Evolutionary conservation across 2,888 invertebrate genomes (phyloP).

Genomic region (Gryllus longicercus): DNA sequence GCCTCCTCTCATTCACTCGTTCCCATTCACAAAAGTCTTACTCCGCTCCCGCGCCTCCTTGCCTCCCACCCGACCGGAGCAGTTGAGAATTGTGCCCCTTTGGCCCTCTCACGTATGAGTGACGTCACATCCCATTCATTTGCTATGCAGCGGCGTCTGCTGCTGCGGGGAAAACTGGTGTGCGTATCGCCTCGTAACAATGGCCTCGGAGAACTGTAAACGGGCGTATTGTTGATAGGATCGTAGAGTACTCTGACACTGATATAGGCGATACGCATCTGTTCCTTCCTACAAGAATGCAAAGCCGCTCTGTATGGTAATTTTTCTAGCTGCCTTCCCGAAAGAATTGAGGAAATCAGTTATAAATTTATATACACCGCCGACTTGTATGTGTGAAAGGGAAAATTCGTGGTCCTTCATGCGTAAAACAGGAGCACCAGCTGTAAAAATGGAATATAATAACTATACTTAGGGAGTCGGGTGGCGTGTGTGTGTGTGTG

Average conservation of each 20-base stretch:
- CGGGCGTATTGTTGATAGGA: constrained; percentile 17
- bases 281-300: background rate
- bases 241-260: constrained; percentile 17
- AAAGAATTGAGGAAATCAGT: constrained; percentile 17
- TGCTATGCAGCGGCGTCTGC: constrained; percentile 1
- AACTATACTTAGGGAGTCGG: background rate
- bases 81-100: background rate
- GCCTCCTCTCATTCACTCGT: background rate
- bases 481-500: background rate
- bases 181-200: constrained; percentile 5
- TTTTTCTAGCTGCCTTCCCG: constrained; percentile 6
- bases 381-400: constrained; percentile 7
- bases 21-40: constrained; percentile 11
- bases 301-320: constrained; percentile 17
- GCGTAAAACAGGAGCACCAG: background rate
- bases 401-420: background rate
- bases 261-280: constrained; percentile 1
- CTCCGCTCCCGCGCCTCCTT: background rate
- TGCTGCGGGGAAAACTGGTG: background rate
- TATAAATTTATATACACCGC: constrained; percentile 2
- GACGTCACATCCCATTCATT: constrained; percentile 17
- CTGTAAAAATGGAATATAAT: constrained; percentile 17
- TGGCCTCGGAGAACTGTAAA: background rate
- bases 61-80: background rate
- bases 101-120: background rate